A percentile compares a stretch with the other conserved stretches of the same genome.
Evolutionary conservation across 1,140 invertebrate species (phyloP).

Genomic region (Leptinotarsa lineolata): DNA sequence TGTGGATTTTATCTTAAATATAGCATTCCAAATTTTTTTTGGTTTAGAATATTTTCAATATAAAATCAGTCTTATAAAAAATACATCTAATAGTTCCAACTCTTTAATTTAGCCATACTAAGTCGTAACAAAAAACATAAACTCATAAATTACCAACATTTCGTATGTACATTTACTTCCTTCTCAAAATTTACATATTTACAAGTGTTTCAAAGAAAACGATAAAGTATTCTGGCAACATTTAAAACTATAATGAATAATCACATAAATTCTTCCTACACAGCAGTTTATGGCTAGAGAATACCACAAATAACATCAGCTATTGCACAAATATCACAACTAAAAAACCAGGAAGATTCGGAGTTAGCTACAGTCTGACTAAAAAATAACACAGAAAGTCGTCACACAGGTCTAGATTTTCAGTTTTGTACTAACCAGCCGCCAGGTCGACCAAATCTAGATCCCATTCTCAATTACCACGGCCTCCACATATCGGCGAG

Average conservation of each 20-base stretch:
- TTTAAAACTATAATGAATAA: not conserved
- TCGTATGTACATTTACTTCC: not conserved
- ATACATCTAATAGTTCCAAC: too few relatives aligned
- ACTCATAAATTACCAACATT: not conserved
- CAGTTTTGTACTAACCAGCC: slow-evolving; percentile 6
- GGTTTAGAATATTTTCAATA: too few relatives aligned
- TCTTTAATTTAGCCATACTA: too few relatives aligned
- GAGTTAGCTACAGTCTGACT: not conserved
- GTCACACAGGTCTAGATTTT: not conserved
- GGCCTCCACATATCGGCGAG: slow-evolving; percentile 51
- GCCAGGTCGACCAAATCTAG: not conserved
- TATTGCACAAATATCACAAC: slow-evolving; percentile 18
- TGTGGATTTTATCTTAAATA: too few relatives aligned
- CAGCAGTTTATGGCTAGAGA: not conserved
- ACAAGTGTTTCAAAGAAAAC: not conserved
- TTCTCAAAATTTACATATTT: not conserved
- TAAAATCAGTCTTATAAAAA: too few relatives aligned
- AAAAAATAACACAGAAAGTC: not conserved
- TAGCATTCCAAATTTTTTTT: too few relatives aligned
- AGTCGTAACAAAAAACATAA: not conserved
- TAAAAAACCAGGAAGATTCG: not conserved
- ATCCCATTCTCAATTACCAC: slow-evolving; percentile 39
- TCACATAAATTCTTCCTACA: not conserved
- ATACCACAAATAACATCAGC: not conserved
- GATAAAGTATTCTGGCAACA: not conserved